These are phyloP conservation scores for Chloroceryle amazona DNA, from an alignment of 2,797 vertebrate genomes.

Conservation along the genomic window DNA sequence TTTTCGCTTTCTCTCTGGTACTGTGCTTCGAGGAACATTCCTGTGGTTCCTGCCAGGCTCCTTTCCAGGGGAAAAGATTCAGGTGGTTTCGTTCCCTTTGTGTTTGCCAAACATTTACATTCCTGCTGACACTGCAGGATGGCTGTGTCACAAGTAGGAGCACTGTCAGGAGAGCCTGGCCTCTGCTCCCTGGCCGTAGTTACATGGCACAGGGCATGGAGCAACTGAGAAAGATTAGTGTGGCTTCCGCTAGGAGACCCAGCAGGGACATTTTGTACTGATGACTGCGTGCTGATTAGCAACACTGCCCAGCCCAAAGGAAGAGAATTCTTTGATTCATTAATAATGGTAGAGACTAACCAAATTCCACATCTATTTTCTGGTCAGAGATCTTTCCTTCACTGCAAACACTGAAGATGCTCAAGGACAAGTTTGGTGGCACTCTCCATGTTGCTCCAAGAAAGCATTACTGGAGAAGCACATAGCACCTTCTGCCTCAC, in stretches of 20 bases:
- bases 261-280: background rate
- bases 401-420: background rate
- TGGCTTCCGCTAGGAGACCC: background rate
- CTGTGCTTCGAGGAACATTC: conserved; percentile 39
- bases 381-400: background rate
- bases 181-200: background rate
- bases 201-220: background rate
- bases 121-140: background rate
- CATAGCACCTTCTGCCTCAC: background rate
- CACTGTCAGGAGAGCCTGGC: background rate
- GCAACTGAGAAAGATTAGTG: background rate
- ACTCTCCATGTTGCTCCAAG: background rate
- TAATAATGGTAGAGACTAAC: background rate
- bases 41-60: conserved; percentile 49
- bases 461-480: background rate
- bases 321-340: background rate
- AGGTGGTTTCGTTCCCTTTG: conserved; percentile 54
- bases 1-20: background rate
- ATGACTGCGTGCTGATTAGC: background rate
- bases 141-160: background rate
- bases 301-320: background rate
- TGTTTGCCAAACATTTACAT: conserved; percentile 41
- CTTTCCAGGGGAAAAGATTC: conserved; percentile 50
- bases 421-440: background rate
- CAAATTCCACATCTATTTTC: background rate